These are phyloP conservation scores for Arvicanthis niloticus DNA, from an alignment of 2,113 vertebrate genomes.

Conservation along the genomic window DNA sequence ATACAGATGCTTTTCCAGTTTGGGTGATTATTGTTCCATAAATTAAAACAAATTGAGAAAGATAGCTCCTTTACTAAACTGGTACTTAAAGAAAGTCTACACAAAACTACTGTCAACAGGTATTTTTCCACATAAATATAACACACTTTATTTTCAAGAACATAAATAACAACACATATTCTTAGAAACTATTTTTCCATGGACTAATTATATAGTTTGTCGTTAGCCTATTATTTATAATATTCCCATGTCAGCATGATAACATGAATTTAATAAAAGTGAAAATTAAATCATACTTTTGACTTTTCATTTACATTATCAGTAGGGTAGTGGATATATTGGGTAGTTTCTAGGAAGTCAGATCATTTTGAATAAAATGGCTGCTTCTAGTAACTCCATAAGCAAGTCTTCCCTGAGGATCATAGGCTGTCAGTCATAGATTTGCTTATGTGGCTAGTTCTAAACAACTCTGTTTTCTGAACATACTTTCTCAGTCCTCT, in stretches of 20 bases:
- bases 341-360: background rate
- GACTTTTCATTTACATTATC: background rate
- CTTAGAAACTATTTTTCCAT: conserved; percentile 37
- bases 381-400: background rate
- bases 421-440: background rate
- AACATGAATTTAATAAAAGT: background rate
- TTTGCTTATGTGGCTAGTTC: background rate
- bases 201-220: conserved; percentile 4
- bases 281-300: conserved; percentile 29
- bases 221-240: background rate
- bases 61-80: background rate
- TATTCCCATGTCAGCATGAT: conserved; percentile 30
- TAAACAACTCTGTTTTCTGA: background rate
- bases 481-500: background rate
- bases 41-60: conserved; percentile 54
- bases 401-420: background rate
- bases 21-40: conserved; percentile 42
- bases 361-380: background rate
- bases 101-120: background rate
- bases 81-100: conserved; percentile 55
- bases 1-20: conserved; percentile 53
- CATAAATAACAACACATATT: background rate
- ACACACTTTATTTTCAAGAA: conserved; percentile 50
- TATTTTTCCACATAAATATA: background rate
- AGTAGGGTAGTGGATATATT: background rate